Base-by-base conservation (phyloP, 2,797 vertebrate species). In the Pseudopleuronectes americanus region DNA sequence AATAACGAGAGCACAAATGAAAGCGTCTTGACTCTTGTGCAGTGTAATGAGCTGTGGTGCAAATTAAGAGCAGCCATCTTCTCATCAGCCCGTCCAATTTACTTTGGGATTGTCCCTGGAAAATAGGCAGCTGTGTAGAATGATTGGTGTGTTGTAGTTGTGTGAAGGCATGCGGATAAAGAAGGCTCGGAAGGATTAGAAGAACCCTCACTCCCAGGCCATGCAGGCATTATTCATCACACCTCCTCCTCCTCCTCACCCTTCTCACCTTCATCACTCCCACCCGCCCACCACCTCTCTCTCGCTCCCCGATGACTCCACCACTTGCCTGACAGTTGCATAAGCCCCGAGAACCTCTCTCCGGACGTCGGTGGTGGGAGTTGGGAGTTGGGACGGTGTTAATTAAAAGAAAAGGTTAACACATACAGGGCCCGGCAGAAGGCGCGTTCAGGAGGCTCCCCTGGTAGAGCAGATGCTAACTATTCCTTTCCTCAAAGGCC, bases 391-490 rank as follows among this genome's bases (percentile, higher is more conserved):
- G 86, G 83, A 87, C 61, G 63, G 83, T 87, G 91, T 93, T 95
- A 94, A 94, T 95, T 95, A 94, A 94, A 93, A 87, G 91, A 89
- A 94, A 94, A 93, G 93, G 93, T 94, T 93, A 95, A 90, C 88
- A 85, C 93, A 88, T 91, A 74, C 52, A 79, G 88, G 91, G 87
- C 71, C 57, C 67, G 71, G 77, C 85, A 86, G 88, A 86, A 87
- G 84, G 84, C 76, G 63, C 80, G 43, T 83, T 89, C 74, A 72
- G 87, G 83, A 86, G 79, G 76, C 73, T 91, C 92, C 90, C 88
- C 70, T 71, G 88, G 71, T 85, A 81, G 78, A 87, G 87, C 93
- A 94, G 90, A 91, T 93, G 93, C 89, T 92, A 86, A 1, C 83
- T 51, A 77, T 76, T 82, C 74, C 64, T 68, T 67, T 80, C 86